phyloP scores from a whole-genome alignment of 2,888 invertebrate species.

The Sialis lutaria region DNA sequence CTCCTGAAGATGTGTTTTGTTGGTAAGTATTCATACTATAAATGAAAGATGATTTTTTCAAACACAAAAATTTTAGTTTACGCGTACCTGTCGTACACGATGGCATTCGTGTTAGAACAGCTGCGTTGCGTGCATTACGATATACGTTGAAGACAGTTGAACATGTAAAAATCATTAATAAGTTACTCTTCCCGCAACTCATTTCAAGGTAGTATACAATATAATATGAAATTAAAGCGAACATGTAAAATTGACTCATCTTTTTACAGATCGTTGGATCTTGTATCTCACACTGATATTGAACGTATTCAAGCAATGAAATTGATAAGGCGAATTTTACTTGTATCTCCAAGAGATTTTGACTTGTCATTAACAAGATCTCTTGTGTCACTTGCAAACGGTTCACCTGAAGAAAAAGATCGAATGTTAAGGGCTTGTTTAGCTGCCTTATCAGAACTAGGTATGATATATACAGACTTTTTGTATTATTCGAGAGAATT shows the following conservation, averaged over 20 bases:
- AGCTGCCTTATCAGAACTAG: conserved; percentile 77
- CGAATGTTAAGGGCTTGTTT: conserved; percentile 68
- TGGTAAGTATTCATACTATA: conserved; percentile 36
- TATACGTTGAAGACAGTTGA: conserved; percentile 63
- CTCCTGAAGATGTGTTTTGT: conserved; percentile 61
- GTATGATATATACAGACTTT: conserved; percentile 26
- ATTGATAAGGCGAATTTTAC: conserved; percentile 55
- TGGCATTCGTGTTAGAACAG: conserved; percentile 77
- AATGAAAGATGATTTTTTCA: not conserved
- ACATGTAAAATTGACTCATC: too few relatives aligned
- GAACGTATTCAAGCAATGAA: conserved; percentile 85
- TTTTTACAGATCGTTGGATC: conserved; percentile 61
- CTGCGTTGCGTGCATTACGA: conserved; percentile 70
- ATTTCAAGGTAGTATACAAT: conserved; percentile 42
- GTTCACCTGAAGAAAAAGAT: conserved; percentile 64
- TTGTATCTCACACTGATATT: conserved; percentile 77
- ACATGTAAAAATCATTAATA: conserved; percentile 63
- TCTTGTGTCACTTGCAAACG: conserved; percentile 65
- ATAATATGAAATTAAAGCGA: not conserved
- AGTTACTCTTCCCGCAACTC: conserved; percentile 67
- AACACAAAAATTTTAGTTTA: conserved; percentile 40
- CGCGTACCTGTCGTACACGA: conserved; percentile 72
- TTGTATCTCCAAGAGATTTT: conserved; percentile 44
- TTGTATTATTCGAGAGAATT: too few relatives aligned
- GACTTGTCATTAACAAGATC: conserved; percentile 63